Evolutionary conservation across 2,113 vertebrate species (phyloP), one percentile per base, ranked within the genome.

Genomic region (Octodon degus): DNA sequence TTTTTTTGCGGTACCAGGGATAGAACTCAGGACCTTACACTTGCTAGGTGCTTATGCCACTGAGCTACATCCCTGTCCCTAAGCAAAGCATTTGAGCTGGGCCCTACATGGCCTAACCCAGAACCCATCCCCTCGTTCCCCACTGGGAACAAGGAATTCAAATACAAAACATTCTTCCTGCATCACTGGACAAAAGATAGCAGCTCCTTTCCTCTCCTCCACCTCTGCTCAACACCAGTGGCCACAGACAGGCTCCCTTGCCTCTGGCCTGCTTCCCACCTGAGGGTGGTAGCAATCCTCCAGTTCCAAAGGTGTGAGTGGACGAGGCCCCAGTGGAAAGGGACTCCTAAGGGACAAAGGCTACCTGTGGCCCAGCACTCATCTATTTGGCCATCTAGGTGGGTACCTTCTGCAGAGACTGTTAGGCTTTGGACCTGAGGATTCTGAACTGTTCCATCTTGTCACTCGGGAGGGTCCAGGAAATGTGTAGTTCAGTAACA

Each of bases 161-260:
- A 58, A 58, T 19, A 50, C 2, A 85, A 88, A 50, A 34, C 19
- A 72, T 58, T 55, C 20, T 32, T 87, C 34, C n/a, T 68, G 62
- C n/a, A 67, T 55, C 30, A 50, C 17, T 91, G 34, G 13, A 68
- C 27, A 93, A 53, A 97, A 70, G 13, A 47, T 32, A 47, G 8
- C 55, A 55, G 5, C 58, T 94, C 25, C 67, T 68, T 82, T 89
- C 32, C 72, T 67, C 24, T 86, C 60, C 72, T 47, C 60, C 34
- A 81, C 72, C 20, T 96, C 65, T 87, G 68, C 22, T 80, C 63
- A 27, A 81, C 80, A 76, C 72, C 87, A 89, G 9, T 82, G 30
- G 60, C 55, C 79, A 86, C n/a, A 88, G 76, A 85, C 14, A 53
- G 37, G 17, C 19, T 90, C 89, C 32, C 43, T 60, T 90, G 30